These are phyloP conservation scores for Calcarius lapponicus DNA, from an alignment of 2,797 vertebrate species.

Conservation along the genomic window DNA sequence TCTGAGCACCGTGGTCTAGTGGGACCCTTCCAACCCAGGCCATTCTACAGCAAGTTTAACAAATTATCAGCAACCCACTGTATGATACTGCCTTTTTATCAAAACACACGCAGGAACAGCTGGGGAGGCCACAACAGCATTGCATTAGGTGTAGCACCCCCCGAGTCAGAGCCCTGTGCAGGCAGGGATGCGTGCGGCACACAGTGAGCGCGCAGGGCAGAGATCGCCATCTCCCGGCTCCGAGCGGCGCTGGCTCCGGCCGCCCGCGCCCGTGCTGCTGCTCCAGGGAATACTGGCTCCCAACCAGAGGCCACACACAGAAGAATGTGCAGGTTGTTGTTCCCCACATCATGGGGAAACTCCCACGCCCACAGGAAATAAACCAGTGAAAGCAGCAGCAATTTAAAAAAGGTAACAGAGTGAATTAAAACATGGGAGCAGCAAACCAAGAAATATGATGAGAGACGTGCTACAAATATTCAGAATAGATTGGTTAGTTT, in stretches of 20 bases:
- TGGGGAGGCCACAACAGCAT: rapidly evolving
- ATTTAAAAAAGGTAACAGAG: neutral
- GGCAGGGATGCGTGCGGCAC: rapidly evolving
- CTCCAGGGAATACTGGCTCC: neutral
- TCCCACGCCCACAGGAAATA: neutral
- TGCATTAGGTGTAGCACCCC: too few relatives aligned
- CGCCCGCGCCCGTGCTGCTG: rapidly evolving
- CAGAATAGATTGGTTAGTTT: neutral
- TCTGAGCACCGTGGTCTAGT: neutral
- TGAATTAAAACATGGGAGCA: neutral
- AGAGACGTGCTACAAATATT: neutral
- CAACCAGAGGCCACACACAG: neutral
- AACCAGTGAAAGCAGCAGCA: neutral
- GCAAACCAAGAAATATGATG: neutral
- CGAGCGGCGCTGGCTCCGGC: rapidly evolving
- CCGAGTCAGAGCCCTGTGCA: rapidly evolving
- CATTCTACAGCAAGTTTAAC: neutral
- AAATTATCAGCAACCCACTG: neutral
- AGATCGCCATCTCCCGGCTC: neutral
- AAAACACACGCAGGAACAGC: neutral
- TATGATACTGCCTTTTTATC: neutral
- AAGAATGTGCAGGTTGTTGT: rapidly evolving
- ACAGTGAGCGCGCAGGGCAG: neutral
- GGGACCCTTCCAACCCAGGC: neutral
- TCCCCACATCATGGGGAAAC: rapidly evolving